phyloP scores from a whole-genome alignment of 2,888 invertebrate species.

The Anorthoa munda region DNA sequence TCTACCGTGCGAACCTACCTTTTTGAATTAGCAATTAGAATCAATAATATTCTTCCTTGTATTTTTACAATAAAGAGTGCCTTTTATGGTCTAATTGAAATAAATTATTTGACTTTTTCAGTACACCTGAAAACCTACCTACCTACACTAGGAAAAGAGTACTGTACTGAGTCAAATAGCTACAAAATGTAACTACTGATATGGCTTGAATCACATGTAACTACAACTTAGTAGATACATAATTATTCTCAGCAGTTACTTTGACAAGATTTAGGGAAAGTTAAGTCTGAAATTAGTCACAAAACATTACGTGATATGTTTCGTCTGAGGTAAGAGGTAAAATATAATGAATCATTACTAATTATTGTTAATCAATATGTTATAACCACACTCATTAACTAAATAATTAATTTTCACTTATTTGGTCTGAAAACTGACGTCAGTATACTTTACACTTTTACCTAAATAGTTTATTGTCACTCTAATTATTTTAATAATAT shows the following conservation, averaged over 20 bases:
- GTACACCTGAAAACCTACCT: no score
- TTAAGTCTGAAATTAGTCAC: constrained; percentile 4
- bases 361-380: background rate
- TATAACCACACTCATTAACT: background rate
- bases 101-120: background rate
- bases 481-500: no score
- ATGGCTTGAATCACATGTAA: background rate
- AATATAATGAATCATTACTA: background rate
- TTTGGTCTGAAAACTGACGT: background rate
- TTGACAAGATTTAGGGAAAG: background rate
- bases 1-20: no score
- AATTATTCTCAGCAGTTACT: background rate
- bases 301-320: background rate
- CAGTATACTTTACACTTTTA: background rate
- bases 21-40: no score
- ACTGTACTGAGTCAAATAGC: no score
- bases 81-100: background rate
- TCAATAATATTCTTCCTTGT: background rate
- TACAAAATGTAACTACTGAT: background rate
- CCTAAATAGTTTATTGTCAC: background rate
- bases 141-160: no score
- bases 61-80: background rate
- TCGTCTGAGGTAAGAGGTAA: constrained; percentile 7
- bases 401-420: background rate
- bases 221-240: background rate